Evolutionary conservation across 2,888 invertebrate species (phyloP), one percentile per base, ranked within the genome.

Genomic region (Lacanobia oleracea): DNA sequence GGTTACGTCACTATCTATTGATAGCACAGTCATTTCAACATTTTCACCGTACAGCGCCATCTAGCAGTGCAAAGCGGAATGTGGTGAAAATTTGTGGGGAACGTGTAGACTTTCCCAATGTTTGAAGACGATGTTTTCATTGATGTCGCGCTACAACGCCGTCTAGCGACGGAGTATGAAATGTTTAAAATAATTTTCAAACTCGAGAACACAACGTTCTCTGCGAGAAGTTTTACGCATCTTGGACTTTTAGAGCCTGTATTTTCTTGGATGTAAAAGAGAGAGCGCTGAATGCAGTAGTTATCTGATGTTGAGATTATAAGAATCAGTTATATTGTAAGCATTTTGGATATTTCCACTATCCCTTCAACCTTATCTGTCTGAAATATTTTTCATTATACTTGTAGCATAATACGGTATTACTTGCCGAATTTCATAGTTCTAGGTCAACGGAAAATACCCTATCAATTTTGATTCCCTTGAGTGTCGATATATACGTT

Each of bases 61-160:
- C 81, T 82, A 60, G 63, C 54, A 65, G 78, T 59, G 72, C 56
- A 81, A 81, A 84, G n/a, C 21, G 43, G 16, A 70, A 57, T 12
- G 1, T 10, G 5, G 23, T 48, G 66, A 64, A 73, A 51, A 61
- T 18, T 50, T 74, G 57, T 4, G 4, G 27, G 9, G 2, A 51
- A 37, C 16, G 21, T n/a, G 23, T n/a, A 9, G 27, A 50, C 12
- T 67, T 78, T 67, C 0, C 54, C 7, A 4, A 9, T 14, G 14
- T 10, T 18, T 45, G 2, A 3, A 14, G 33, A 48, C 14, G 18
- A 9, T 18, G 21, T 33, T 45, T 67, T 23, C 14, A 18, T 48
- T 67, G 18, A 68, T n/a, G 12, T 43, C 51, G 37, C 10, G 14
- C 3, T 21, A n/a, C 43, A 75, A 43, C 45, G 81, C 64, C 81